Conservation (phyloP, 2,888 invertebrate genomes). For the Eupithecia subfuscata region DNA sequence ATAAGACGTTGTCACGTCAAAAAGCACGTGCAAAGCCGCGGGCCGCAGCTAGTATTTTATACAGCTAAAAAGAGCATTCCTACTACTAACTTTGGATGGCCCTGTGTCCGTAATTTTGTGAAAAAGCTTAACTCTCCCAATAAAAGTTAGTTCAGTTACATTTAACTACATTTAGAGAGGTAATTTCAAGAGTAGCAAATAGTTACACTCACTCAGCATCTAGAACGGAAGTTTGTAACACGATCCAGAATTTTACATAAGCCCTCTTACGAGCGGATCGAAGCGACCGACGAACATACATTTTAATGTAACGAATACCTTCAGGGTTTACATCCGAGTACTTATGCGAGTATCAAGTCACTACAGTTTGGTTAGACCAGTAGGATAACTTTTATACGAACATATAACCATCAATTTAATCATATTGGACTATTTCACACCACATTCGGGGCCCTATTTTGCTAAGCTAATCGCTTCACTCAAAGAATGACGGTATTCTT, state of each 20-base stretch:
- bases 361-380: neutral
- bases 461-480: too few relatives aligned
- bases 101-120: too few relatives aligned
- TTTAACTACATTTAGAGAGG: neutral
- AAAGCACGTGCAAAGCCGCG: too few relatives aligned
- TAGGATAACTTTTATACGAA: neutral
- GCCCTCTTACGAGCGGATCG: constrained; percentile 13
- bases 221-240: neutral
- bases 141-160: neutral
- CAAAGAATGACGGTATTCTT: too few relatives aligned
- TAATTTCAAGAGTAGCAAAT: neutral
- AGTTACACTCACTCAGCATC: neutral
- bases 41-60: too few relatives aligned
- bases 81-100: too few relatives aligned
- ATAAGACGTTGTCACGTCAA: too few relatives aligned
- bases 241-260: constrained; percentile 6
- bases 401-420: too few relatives aligned
- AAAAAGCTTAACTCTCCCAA: too few relatives aligned
- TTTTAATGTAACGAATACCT: constrained; percentile 33
- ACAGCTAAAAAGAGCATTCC: too few relatives aligned
- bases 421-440: too few relatives aligned
- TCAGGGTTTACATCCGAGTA: constrained; percentile 12
- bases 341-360: neutral
- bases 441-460: too few relatives aligned
- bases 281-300: constrained; percentile 21